Evolutionary conservation across 2,888 invertebrate genomes (phyloP).

Genomic region (Ennomos fuscantarius): DNA sequence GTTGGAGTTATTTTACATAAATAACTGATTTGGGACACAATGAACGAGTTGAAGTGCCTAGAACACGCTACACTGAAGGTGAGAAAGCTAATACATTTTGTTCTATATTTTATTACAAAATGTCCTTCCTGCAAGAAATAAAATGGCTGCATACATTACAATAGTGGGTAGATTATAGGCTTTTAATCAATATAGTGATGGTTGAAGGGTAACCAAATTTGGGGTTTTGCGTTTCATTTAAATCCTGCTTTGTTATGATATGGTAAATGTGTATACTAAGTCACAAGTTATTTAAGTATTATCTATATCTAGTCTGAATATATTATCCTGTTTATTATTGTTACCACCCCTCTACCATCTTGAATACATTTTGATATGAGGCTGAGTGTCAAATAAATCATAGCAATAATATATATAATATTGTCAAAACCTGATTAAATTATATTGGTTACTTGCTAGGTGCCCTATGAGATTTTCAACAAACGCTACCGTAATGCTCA

Average conservation of each 20-base stretch:
- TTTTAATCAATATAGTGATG: neutral
- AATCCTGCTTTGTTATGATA: too few species aligned
- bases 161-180: neutral
- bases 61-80: conserved; percentile 98
- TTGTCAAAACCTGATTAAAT: too few species aligned
- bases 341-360: too few species aligned
- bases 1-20: neutral
- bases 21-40: conserved; percentile 60
- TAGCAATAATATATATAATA: too few species aligned
- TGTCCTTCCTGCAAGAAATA: conserved; percentile 17
- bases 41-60: conserved; percentile 97
- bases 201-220: neutral
- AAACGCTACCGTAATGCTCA: conserved; percentile 98
- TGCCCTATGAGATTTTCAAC: conserved; percentile 98
- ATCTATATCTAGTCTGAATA: too few species aligned
- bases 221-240: too few species aligned
- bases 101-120: conserved; percentile 19
- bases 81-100: conserved; percentile 40
- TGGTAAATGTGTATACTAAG: neutral
- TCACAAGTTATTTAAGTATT: too few species aligned
- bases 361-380: too few species aligned
- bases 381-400: too few species aligned
- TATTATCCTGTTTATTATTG: too few species aligned
- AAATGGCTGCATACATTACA: conserved; percentile 33
- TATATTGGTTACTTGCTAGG: conserved; percentile 78